Conservation (phyloP, 2,888 invertebrate genomes). For the Sarcophaga carnaria region DNA sequence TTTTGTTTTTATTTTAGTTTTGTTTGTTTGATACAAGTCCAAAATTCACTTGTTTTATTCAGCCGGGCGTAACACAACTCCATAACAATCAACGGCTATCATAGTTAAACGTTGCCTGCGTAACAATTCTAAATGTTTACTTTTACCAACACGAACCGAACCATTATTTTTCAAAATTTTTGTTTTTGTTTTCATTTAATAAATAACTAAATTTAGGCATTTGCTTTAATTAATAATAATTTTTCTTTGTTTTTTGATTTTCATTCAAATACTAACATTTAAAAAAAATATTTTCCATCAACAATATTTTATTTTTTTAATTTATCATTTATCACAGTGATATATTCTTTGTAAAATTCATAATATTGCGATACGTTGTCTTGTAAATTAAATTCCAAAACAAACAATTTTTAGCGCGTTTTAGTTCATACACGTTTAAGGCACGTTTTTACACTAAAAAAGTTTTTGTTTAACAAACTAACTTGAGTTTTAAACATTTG, state of each 20-base stretch:
- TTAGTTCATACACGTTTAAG: constrained; percentile 58
- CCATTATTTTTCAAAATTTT: background rate
- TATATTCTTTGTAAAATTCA: background rate
- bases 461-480: constrained; percentile 49
- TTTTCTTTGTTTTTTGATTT: background rate
- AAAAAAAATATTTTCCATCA: background rate
- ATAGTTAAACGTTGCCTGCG: background rate
- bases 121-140: background rate
- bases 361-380: background rate
- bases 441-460: constrained; percentile 61
- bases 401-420: constrained; percentile 18
- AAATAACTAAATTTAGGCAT: background rate
- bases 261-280: constrained; percentile 53
- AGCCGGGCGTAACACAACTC: constrained; percentile 52
- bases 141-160: no score
- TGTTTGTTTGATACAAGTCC: background rate
- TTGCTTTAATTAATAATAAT: background rate
- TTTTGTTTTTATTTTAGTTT: constrained; percentile 1
- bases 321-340: constrained; percentile 6
- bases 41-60: constrained; percentile 18
- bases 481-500: constrained; percentile 8
- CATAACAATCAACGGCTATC: constrained; percentile 19
- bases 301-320: background rate
- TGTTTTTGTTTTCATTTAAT: background rate
- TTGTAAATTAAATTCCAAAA: background rate